These are phyloP conservation scores for Periophthalmus modestus DNA, from an alignment of 2,113 vertebrate species.

Conservation along the genomic window DNA sequence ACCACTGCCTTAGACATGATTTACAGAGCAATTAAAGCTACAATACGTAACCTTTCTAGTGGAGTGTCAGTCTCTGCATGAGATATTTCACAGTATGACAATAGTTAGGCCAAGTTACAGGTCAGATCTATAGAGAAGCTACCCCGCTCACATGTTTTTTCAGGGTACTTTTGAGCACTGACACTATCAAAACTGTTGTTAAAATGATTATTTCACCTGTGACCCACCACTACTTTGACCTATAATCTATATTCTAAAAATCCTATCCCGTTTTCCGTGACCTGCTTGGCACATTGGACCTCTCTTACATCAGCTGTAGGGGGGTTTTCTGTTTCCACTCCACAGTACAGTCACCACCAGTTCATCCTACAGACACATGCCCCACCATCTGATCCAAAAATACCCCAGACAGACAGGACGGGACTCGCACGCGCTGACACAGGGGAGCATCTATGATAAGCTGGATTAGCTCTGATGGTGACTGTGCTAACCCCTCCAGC, in stretches of 20 bases:
- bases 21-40: too few relatives aligned
- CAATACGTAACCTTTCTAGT: too few relatives aligned
- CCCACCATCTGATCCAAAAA: constrained; percentile 41
- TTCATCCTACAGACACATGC: constrained; percentile 14
- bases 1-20: too few relatives aligned
- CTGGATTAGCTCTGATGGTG: constrained; percentile 45
- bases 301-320: not conserved
- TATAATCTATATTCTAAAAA: not conserved
- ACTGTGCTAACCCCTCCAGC: constrained; percentile 2
- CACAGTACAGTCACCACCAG: not conserved
- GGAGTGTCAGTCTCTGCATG: too few relatives aligned
- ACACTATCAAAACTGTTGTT: too few relatives aligned
- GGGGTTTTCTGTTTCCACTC: constrained; percentile 8
- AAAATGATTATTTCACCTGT: too few relatives aligned
- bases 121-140: too few relatives aligned
- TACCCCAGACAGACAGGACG: constrained; percentile 47
- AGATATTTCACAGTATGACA: too few relatives aligned
- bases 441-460: constrained; percentile 37
- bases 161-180: too few relatives aligned
- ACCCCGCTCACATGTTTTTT: too few relatives aligned
- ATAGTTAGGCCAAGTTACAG: too few relatives aligned
- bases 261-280: not conserved
- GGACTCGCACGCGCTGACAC: constrained; percentile 4
- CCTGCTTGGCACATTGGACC: not conserved
- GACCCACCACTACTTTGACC: not conserved